Evolutionary conservation across 1,140 invertebrate species (phyloP).

Genomic region (Solen grandis): DNA sequence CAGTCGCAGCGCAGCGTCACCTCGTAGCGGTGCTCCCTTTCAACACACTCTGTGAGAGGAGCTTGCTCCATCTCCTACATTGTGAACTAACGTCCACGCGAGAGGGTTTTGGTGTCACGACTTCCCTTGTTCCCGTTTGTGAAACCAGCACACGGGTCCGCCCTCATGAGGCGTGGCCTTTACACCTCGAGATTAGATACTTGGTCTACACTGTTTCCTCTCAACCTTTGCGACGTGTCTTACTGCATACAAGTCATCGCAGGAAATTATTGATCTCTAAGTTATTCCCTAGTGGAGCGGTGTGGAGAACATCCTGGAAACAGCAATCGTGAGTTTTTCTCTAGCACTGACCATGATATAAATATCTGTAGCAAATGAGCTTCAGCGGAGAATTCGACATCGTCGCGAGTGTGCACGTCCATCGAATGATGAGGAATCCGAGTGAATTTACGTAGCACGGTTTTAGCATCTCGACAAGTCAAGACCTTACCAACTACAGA

Average conservation of each 20-base stretch:
- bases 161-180: no score
- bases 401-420: slow-evolving; percentile 44
- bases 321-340: slow-evolving; percentile 49
- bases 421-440: slow-evolving; percentile 45
- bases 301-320: slow-evolving; percentile 32
- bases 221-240: slow-evolving; percentile 37
- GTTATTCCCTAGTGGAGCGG: slow-evolving; percentile 5
- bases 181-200: slow-evolving; percentile 45
- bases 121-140: slow-evolving; percentile 40
- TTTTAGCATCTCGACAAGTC: slow-evolving; percentile 19
- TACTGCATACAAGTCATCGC: slow-evolving; percentile 42
- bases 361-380: slow-evolving; percentile 52
- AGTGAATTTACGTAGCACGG: slow-evolving; percentile 33
- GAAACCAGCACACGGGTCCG: slow-evolving; percentile 28
- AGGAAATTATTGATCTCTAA: slow-evolving; percentile 33
- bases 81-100: slow-evolving; percentile 40
- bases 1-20: slow-evolving; percentile 39
- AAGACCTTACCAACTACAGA: slow-evolving; percentile 18
- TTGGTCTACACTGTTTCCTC: slow-evolving; percentile 43
- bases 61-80: slow-evolving; percentile 45
- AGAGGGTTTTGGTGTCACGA: slow-evolving; percentile 42
- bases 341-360: slow-evolving; percentile 27
- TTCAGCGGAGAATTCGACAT: slow-evolving; percentile 47
- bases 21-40: slow-evolving; percentile 32
- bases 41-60: slow-evolving; percentile 51